These are phyloP conservation scores for Podabrus alpinus DNA, from an alignment of 2,888 invertebrate genomes.

Conservation along the genomic window DNA sequence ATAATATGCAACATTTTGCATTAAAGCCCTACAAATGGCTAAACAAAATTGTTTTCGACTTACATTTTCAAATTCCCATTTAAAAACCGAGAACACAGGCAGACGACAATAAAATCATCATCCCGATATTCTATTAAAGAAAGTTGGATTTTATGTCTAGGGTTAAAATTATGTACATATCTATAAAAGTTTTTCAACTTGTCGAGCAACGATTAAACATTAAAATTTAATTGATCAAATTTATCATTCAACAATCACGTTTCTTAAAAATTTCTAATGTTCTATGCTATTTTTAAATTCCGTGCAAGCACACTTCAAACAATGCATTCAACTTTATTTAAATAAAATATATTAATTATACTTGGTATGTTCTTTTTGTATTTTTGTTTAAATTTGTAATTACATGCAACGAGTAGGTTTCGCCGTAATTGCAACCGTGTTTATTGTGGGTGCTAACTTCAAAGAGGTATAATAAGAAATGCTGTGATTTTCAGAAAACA, in stretches of 20 bases:
- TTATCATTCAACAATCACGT: background rate
- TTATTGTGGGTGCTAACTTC: background rate
- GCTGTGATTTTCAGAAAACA: background rate
- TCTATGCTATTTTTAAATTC: background rate
- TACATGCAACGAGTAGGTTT: background rate
- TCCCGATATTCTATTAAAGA: background rate
- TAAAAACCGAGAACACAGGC: background rate
- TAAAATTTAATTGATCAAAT: background rate
- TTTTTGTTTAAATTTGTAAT: background rate
- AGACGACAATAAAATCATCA: background rate
- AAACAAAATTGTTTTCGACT: background rate
- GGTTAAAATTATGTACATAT: background rate
- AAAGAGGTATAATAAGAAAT: background rate
- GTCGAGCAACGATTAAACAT: background rate
- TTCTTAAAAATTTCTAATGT: background rate
- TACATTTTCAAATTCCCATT: background rate
- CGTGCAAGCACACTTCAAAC: background rate
- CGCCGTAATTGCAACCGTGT: background rate
- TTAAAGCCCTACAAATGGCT: background rate
- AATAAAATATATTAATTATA: too few species aligned
- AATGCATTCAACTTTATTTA: background rate
- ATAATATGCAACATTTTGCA: background rate
- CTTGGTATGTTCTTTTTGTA: background rate
- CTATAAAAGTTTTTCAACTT: background rate
- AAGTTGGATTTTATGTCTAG: too few species aligned